Base-by-base conservation (phyloP, 2,888 invertebrate genomes). In the Patella depressa region DNA sequence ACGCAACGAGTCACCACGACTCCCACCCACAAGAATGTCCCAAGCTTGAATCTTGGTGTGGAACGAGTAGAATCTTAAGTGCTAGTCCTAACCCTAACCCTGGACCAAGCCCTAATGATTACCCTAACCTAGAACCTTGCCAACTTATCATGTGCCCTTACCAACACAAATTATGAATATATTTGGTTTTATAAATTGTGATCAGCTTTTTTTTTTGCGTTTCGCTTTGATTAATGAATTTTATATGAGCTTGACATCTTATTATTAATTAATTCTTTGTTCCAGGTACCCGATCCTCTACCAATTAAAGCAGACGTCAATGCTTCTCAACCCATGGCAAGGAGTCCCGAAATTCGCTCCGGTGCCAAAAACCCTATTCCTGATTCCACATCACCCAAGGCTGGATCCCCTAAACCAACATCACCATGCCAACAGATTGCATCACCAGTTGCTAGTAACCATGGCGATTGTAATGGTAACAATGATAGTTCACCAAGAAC, bases 281-380 rank as follows among this genome's bases (percentile, higher is more conserved):
- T 74, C 14, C 75, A 86, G 86, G 79, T 86, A 17, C 86, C 86
- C 3, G 83, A 82, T 34, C 83, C 86, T 53, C 77, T 86, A 19
- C 84, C 83, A 76, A 81, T 86, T 15, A 85, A 83, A 72, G 81
- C 79, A 9, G 83, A 83, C 74, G 65, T 65, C 24, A 79, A 84
- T 76, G 82, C 82, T 53, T 79, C 77, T 55, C 78, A 73, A 15
- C 72, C 82, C 19, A 78, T 70, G 53, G n/a, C 59, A 53, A 75
- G 75, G 73, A 19, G 73, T 69, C 79, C 79, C 65, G 81, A 80
- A 1, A 73, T 72, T 1, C 71, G 86, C 69, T 86, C 86, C 12
- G 86, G 86, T 12, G 86, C 86, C 73, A 75, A 76, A 72, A 81
- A 81, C 72, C 86, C 86, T 2, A 82, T 82, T 75, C 86, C 86